Evolutionary conservation across 2,888 invertebrate species (phyloP).

Genomic region (Tuberolachnus salignus): DNA sequence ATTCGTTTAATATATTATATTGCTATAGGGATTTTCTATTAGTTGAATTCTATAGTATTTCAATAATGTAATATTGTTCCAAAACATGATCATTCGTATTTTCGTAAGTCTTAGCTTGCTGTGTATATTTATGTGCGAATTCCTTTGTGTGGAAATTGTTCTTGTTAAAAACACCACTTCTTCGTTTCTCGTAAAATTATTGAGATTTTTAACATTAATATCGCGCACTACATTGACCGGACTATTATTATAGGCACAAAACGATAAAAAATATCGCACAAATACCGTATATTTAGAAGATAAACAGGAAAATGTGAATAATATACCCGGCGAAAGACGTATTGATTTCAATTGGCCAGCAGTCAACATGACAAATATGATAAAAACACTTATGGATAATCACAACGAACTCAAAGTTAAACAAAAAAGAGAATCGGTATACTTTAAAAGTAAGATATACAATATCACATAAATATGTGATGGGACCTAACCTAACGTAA

Average conservation of each 20-base stretch:
- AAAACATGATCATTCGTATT: neutral
- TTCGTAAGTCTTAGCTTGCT: neutral
- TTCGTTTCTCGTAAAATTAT: neutral
- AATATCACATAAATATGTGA: neutral
- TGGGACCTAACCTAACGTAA: no score
- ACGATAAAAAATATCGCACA: neutral
- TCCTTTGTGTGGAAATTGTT: neutral
- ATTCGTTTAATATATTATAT: conserved; percentile 5
- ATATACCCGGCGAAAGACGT: neutral
- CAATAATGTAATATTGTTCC: neutral
- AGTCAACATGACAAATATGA: neutral
- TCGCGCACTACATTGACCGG: neutral
- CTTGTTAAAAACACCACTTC: neutral
- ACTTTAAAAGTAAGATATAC: conserved; percentile 5
- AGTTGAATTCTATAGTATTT: neutral
- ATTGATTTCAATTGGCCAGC: neutral
- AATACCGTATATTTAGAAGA: neutral
- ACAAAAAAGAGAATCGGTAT: conserved; percentile 1
- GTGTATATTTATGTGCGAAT: neutral
- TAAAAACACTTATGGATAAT: neutral
- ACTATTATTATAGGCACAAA: neutral
- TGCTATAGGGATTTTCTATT: conserved; percentile 9
- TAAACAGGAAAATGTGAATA: neutral
- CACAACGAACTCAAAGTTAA: neutral
- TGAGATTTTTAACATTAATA: neutral